Evolutionary conservation across 2,888 invertebrate species (phyloP), one percentile per base, ranked within the genome.

Genomic region (Carterocephalus palaemon): DNA sequence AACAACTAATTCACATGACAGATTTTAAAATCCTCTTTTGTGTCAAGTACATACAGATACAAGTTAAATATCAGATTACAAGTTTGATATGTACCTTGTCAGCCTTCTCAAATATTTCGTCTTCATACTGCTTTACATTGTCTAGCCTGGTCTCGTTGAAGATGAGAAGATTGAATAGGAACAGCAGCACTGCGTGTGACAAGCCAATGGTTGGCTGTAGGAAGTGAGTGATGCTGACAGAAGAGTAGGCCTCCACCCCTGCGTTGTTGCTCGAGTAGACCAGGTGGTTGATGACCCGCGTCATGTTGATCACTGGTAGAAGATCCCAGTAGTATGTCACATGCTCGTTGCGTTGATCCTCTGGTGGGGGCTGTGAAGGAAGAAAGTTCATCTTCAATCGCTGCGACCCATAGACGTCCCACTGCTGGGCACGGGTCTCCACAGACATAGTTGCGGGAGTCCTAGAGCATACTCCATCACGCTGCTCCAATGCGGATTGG

Each of bases 291-390:
- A 75, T 59, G 0, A 79, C 70, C 7, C 84, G 64, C 0, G 70
- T 78, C 61, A 75, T 65, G 54, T 85, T 83, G 34, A 85, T 77
- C 0, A 83, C 66, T 0, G 85, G 83, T 1, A 84, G 46, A 1
- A 86, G 56, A 43, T 86, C 85, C 65, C 73, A 65, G 53, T 84
- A 86, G 57, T 83, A 84, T 0, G 53, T 33, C 0, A 64, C 61
- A 39, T 80, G 74, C n/a, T 79, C 76, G 13, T 75, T 81, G 2
- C 62, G 53, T 1, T 48, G 57, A 33, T 76, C 75, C 50, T 79
- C 75, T 1, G 70, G 62, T 22, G 75, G 70, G 4, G 69, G 63
- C 79, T 79, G 60, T 1, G 23, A n/a, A n/a, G n/a, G 23, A 36
- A 24, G 8, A 3, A 23, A 13, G 2, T 2, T 1, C 3, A 17